A percentile compares a stretch with the other conserved stretches of the same genome.
These are phyloP conservation scores for Beaufortia kweichowensis DNA, from an alignment of 2,113 vertebrate genomes.

Conservation along the genomic window DNA sequence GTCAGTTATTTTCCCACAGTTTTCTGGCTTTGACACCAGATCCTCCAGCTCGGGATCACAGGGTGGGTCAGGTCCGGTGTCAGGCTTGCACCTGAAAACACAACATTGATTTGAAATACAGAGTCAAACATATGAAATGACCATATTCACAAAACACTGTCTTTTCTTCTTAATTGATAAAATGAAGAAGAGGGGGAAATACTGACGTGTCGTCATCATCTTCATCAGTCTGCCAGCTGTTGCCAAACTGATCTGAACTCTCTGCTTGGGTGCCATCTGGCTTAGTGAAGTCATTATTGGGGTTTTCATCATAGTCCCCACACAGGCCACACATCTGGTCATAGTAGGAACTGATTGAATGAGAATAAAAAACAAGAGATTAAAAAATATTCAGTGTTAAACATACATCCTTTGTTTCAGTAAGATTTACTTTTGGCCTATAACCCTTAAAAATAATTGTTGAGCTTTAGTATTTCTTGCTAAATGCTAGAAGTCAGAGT, in stretches of 20 bases:
- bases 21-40: slow-evolving; percentile 68
- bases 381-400: neutral
- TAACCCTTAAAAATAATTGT: neutral
- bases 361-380: neutral
- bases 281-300: slow-evolving; percentile 74
- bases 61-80: slow-evolving; percentile 59
- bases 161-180: neutral
- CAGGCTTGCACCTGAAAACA: slow-evolving; percentile 68
- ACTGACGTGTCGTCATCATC: slow-evolving; percentile 75
- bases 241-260: slow-evolving; percentile 71
- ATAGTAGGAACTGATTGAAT: slow-evolving; percentile 66
- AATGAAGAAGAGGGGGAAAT: neutral
- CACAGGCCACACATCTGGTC: slow-evolving; percentile 81
- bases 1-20: slow-evolving; percentile 74
- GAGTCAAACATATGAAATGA: neutral
- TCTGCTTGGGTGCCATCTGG: slow-evolving; percentile 63
- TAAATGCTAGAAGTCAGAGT: neutral
- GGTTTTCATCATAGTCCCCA: slow-evolving; percentile 76
- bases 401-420: neutral
- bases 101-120: neutral
- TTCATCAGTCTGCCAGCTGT: slow-evolving; percentile 76
- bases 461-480: neutral
- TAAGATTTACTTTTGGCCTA: neutral
- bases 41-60: slow-evolving; percentile 70
- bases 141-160: neutral